These are phyloP conservation scores for Drosophila orosa DNA, from an alignment of 1,140 invertebrate genomes.

Conservation along the genomic window DNA sequence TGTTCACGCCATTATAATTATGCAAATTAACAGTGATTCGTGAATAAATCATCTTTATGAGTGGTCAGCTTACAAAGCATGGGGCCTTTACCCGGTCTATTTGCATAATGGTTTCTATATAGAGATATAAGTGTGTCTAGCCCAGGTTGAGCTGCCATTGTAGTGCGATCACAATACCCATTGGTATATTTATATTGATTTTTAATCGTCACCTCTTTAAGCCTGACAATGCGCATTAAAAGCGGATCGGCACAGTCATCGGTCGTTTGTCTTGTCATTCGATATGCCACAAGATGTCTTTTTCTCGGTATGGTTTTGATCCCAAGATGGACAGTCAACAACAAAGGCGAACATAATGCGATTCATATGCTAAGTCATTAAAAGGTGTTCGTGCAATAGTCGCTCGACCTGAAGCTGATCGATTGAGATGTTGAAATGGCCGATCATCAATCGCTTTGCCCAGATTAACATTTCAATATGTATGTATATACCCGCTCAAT, in stretches of 20 bases:
- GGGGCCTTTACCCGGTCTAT: constrained; percentile 41
- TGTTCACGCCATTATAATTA: constrained; percentile 71
- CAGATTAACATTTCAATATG: constrained; percentile 35
- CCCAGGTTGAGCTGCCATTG: constrained; percentile 28
- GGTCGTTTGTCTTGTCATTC: constrained; percentile 52
- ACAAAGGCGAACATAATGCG: constrained; percentile 37
- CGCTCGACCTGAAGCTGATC: constrained; percentile 28
- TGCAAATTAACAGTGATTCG: constrained; percentile 62
- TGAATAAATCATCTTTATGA: constrained; percentile 67
- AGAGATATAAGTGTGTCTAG: constrained; percentile 25
- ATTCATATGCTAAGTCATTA: constrained; percentile 65
- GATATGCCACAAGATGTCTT: constrained; percentile 37
- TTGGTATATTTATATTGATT: constrained; percentile 74
- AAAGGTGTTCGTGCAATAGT: constrained; percentile 29
- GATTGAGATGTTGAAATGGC: constrained; percentile 49
- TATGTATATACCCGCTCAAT: constrained; percentile 8
- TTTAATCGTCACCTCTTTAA: constrained; percentile 72
- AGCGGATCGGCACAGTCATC: constrained; percentile 19
- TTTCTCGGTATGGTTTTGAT: constrained; percentile 21
- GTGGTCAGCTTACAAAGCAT: constrained; percentile 40
- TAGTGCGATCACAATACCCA: constrained; percentile 35
- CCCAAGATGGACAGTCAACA: constrained; percentile 27
- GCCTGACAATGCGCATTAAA: constrained; percentile 48
- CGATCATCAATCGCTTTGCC: constrained; percentile 40
- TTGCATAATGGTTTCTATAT: constrained; percentile 63